Base-by-base conservation (phyloP, 2,113 vertebrate genomes). In the Leiothrix lutea region DNA sequence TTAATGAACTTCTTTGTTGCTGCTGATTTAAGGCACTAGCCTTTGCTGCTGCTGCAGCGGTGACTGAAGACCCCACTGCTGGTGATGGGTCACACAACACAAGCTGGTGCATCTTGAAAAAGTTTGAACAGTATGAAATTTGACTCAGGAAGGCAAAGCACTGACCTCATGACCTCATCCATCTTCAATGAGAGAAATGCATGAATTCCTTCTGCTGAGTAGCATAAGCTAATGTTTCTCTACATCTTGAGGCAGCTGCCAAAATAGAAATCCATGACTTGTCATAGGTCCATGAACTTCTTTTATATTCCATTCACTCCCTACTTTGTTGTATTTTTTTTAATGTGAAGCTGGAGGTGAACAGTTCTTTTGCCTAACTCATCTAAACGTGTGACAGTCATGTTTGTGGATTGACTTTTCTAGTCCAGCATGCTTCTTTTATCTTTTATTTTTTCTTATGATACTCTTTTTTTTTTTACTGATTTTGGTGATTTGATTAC, bases 1-100 rank as follows among this genome's bases (percentile, higher is more conserved):
- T 87, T 92, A 91, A 87, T 75, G n/a, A 87, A 92, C 35, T 58
- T 91, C 26, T 87, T 91, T 94, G 15, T 61, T 87, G 45, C 33
- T 77, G 91, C 72, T 80, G n/a, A 85, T 85, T 85, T 65, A 88
- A 88, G 65, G 25, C 28, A 48, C 17, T 75, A 60, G 58, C 40
- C 12, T 60, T 82, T 45, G 11, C 29, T 80, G 9, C 12, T 64
- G 23, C 45, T 85, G 51, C 54, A 84, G 67, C 29, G 15, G 16
- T 61, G 79, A 61, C 24, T 60, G 57, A 84, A 83, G 22, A 74
- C 5, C 44, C 35, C 25, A 8, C 31, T 79, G 29, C 16, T 3
- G 8, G 25, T 75, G 45, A 71, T 15, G 48, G 28, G 24, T 51
- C 78, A 50, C 74, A 58, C 17, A 87, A 31, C 12, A 50, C 21